Base-by-base conservation (phyloP, 30 jellyfish, hydroid and myxozoan genomes). In the Aurelia sp. region DNA sequence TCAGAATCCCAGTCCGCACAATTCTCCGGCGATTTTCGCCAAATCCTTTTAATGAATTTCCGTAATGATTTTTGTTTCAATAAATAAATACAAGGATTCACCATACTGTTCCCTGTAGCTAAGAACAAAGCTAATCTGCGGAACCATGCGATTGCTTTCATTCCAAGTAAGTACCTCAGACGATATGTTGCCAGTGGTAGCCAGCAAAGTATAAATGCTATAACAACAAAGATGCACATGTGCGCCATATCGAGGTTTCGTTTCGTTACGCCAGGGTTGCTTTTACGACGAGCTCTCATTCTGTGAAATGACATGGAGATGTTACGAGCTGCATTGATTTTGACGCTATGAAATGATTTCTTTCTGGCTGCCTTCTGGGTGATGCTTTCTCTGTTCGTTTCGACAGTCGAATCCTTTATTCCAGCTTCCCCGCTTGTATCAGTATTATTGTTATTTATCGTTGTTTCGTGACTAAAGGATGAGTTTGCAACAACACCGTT, bases 141-240 rank as follows among this genome's bases (percentile, higher is more conserved):
- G 18, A 79, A 79, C 80, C 80, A 79, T 18, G 66, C 81, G 16
- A 79, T 79, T 70, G 89, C 80, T 65, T 79, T 62, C 89, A 62
- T 79, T 9, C 73, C 80, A n/a, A 79, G 72, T 11, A 79, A 47
- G 48, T 62, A 79, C 11, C 89, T 69, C 61, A 65, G 24, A 13
- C 89, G 78, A 74, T 79, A 79, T 11, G 50, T 35, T 1, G 81
- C 38, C 57, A 79, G 40, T 38, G 89, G 89, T 50, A 63, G 31
- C 89, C 89, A 79, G 77, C 89, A 79, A 11, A 63, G 17, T 16
- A 79, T 63, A 47, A 79, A 79, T 16, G 89, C 89, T 7, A 79
- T 35, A 1, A 79, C 89, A 21, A 79, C 80, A 1, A 79, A 21
- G 21, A 79, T 79, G 35, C 89, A 79, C 89, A 79, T 79, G 50